These are phyloP conservation scores for Meriones psammophilus DNA, from an alignment of 2,797 vertebrate species.

Conservation along the genomic window DNA sequence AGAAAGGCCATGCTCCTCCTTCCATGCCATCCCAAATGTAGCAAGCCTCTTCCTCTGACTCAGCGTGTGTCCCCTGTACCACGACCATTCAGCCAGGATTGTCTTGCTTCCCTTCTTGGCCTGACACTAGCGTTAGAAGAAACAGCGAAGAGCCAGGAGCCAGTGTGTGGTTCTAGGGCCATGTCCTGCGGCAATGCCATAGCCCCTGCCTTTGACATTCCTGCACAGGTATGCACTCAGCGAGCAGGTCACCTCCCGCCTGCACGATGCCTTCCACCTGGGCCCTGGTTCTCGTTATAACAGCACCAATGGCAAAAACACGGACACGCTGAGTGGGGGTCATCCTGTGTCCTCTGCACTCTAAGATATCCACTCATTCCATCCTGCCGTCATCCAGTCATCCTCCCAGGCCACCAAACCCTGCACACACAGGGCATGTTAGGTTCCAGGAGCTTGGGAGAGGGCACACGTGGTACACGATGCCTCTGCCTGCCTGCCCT, in stretches of 20 bases:
- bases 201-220: not conserved
- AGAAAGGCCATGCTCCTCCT: not conserved
- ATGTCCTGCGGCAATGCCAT: not conserved
- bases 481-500: not conserved
- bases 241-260: not conserved
- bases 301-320: not conserved
- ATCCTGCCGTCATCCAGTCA: not conserved
- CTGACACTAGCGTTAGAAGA: not conserved
- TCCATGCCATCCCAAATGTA: no score
- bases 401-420: not conserved
- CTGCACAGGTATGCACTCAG: fast-evolving
- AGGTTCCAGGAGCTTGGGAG: not conserved
- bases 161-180: not conserved
- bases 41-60: not conserved
- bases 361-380: fast-evolving
- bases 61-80: not conserved
- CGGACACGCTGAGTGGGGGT: fast-evolving
- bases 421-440: not conserved
- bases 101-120: not conserved
- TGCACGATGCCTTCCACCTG: not conserved
- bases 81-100: fast-evolving
- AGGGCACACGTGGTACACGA: fast-evolving
- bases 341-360: not conserved
- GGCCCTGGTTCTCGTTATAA: not conserved
- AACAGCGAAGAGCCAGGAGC: not conserved